Percentiles rank a stretch among this genome's conserved stretches.
Conservation (phyloP, 2,113 vertebrate genomes). For the Syngnathus scovelli region DNA sequence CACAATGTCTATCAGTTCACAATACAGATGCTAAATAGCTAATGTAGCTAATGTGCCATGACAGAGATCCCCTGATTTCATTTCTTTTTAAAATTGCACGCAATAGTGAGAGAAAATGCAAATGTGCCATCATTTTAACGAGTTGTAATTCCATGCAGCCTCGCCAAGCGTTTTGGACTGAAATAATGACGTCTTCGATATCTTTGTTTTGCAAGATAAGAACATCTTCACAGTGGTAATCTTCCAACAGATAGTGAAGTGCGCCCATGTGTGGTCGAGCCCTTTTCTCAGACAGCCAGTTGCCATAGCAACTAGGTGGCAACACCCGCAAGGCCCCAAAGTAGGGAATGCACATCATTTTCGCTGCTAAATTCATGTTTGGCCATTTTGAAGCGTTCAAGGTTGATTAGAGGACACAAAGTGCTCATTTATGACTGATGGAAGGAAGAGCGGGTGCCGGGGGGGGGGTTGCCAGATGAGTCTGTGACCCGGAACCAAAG, state of each 20-base stretch:
- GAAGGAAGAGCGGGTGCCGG: background rate
- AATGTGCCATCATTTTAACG: background rate
- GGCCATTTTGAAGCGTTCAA: background rate
- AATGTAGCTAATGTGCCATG: too few relatives aligned
- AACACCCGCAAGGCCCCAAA: background rate
- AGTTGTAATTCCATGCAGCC: too few relatives aligned
- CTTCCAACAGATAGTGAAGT: background rate
- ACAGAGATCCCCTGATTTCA: too few relatives aligned
- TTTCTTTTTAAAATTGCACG: too few relatives aligned
- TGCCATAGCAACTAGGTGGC: background rate
- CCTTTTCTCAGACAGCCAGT: background rate
- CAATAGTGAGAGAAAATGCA: too few relatives aligned
- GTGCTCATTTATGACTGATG: conserved; percentile 34
- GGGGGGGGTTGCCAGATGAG: conserved; percentile 14
- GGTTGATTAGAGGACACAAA: conserved; percentile 32
- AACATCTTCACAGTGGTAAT: background rate
- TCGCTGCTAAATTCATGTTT: background rate
- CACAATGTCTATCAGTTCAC: too few relatives aligned
- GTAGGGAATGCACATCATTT: background rate
- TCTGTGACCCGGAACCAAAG: conserved; percentile 57
- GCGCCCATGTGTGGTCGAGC: background rate
- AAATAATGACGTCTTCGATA: background rate
- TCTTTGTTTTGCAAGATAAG: background rate
- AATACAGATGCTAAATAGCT: too few relatives aligned
- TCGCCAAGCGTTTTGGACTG: too few relatives aligned